Base-by-base conservation (phyloP, 2,113 vertebrate species). In the Andinoacara biseriatus region DNA sequence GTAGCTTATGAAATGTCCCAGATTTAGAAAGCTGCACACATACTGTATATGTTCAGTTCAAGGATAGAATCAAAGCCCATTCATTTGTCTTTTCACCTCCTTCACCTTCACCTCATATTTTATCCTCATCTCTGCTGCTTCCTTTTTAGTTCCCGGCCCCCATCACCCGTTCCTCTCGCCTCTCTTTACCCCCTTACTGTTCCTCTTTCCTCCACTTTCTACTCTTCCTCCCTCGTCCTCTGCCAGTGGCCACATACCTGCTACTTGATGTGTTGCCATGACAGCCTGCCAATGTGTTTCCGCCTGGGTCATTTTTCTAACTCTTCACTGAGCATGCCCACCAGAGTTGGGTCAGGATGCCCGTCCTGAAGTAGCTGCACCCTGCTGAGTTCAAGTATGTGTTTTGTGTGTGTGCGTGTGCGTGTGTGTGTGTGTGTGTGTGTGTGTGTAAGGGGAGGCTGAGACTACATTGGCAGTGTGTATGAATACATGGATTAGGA, bases 191-290 rank as follows among this genome's bases (percentile, higher is more conserved):
- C 52, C 0, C 3, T 62, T 49, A 10, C 26, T 38, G 40, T 43
- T 58, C 58, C 59, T 40, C 7, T 35, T n/a, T 10, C 35, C 60
- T 52, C 17, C 31, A 20, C 58, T 29, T 10, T 54, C 52, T 54
- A 54, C 17, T 29, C 24, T 15, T 60, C 56, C n/a, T 49, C 52
- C 52, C 31, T 54, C 43, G 2, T 79, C 43, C 14, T 74, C 78
- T 38, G 58, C 87, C 74, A 33, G 52, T 38, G n/a, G 76, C 90
- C 84, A 82, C 90, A 87, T 54, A 82, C 80, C 77, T 78, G 61
- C 81, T 62, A 31, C 88, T 84, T 84, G 79, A 83, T 86, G 90
- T 62, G 90, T 93, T 90, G 90, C 92, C 90, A 92, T 93, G 92
- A 92, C 90, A 91, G 90, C 86, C 56, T 78, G 80, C 90, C 87